These are phyloP conservation scores for Zoanthus solanderi DNA, from an alignment of 92 coral and sea anemone species.

Conservation along the genomic window DNA sequence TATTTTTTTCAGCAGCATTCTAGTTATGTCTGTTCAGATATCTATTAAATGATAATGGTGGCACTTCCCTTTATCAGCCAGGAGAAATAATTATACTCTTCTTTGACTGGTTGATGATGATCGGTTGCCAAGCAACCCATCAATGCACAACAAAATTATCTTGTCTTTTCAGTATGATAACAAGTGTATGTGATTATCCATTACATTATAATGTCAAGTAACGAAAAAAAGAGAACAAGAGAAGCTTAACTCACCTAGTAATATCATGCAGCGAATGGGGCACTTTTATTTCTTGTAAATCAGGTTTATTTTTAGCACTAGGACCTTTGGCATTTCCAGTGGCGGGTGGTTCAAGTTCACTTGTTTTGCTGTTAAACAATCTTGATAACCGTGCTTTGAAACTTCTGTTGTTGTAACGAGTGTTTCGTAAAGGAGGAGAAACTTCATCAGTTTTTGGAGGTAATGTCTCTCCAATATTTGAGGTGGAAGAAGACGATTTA, in stretches of 20 bases:
- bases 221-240: no score
- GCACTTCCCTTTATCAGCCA: no score
- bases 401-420: conserved; percentile 76
- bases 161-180: no score
- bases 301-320: not conserved
- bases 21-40: no score
- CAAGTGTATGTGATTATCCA: not conserved
- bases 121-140: no score
- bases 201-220: no score
- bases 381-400: conserved; percentile 81
- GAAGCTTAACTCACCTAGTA: conserved; percentile 2
- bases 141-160: no score
- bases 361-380: conserved; percentile 74
- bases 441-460: conserved; percentile 1
- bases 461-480: not conserved
- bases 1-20: no score
- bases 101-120: no score
- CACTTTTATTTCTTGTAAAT: not conserved
- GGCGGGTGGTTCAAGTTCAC: not conserved
- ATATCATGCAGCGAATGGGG: conserved; percentile 4
- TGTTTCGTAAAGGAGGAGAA: conserved; percentile 64
- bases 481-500: not conserved
- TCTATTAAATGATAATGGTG: no score
- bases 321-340: not conserved
- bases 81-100: no score